Evolutionary conservation across 2,888 invertebrate genomes (phyloP), one percentile per base, ranked within the genome.

Genomic region (Pelosia muscerda): DNA sequence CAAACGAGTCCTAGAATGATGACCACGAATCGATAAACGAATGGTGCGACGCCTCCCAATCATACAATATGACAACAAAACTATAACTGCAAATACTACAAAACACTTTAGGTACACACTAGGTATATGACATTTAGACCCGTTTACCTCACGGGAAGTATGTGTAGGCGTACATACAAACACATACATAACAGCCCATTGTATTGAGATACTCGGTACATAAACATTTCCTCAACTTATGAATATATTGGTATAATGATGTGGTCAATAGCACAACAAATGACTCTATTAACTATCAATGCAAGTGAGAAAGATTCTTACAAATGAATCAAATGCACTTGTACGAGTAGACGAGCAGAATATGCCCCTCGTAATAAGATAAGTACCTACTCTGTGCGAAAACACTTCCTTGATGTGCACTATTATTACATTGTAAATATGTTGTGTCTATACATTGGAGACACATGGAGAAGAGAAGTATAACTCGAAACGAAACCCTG

Each of bases 211-310:
- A 60, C 28, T 62, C 22, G 31, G 49, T 56, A 65, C 19, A 31
- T 65, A 42, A 68, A 63, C 63, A 68, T 73, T 73, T 73, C 73
- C 73, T 68, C 57, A 49, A 66, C 49, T 19, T 42, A 61, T 72
- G 60, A 68, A 68, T 68, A 71, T 60, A 63, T 63, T 38, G 53
- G 62, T 59, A 66, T 61, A 42, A 53, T 53, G 26, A 71, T 53
- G 68, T 62, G 42, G 68, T 63, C 58, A 61, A 57, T 65, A 65
- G 57, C 42, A 61, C 56, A 19, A 61, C 54, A 57, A 67, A 65
- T 58, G 62, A 68, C 61, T 63, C 54, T 31, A 54, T 67, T 61
- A 71, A 42, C 64, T 56, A 62, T 62, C 53, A 65, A 55, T 59
- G 57, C 61, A 54, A 67, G 53, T 58, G 23, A 60, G 59, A 54